A percentile compares a stretch with the other conserved stretches of the same genome.
These are phyloP conservation scores for Rhynchonema sp. DNA, from an alignment of 2,888 invertebrate genomes.

Conservation along the genomic window DNA sequence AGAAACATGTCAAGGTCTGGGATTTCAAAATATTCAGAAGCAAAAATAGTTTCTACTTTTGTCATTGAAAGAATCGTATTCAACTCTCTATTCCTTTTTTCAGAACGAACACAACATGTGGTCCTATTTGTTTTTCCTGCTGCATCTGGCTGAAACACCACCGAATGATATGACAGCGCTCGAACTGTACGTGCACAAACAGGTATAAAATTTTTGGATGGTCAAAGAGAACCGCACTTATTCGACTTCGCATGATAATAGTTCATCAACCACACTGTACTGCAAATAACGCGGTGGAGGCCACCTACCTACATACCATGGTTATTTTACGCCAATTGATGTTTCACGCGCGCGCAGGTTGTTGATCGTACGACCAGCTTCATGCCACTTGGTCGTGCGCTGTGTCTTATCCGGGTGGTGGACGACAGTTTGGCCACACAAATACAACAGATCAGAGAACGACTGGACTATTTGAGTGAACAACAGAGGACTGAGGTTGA, in stretches of 20 bases:
- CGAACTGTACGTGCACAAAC: slow-evolving; percentile 28
- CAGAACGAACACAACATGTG: slow-evolving; percentile 31
- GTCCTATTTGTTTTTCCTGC: slow-evolving; percentile 33
- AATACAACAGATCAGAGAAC: slow-evolving; percentile 28
- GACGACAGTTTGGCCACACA: slow-evolving; percentile 31
- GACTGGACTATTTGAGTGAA: slow-evolving; percentile 28
- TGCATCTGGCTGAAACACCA: slow-evolving; percentile 31
- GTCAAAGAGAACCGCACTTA: background rate
- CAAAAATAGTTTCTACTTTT: background rate
- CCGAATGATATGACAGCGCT: slow-evolving; percentile 31
- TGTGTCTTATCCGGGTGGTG: slow-evolving; percentile 30
- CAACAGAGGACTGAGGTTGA: slow-evolving; percentile 30
- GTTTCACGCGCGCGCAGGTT: too few species aligned
- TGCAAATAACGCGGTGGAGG: slow-evolving; percentile 25
- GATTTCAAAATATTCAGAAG: background rate
- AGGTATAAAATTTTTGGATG: too few species aligned
- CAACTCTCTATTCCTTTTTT: background rate
- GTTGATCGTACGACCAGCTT: too few species aligned
- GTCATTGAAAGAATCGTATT: too few species aligned
- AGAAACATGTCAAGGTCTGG: slow-evolving; percentile 26
- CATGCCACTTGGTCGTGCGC: slow-evolving; percentile 30
- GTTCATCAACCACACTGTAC: too few species aligned
- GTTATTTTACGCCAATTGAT: too few species aligned
- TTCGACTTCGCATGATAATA: too few species aligned
- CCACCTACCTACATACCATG: too few species aligned